These are phyloP conservation scores for Pachyramphus minor DNA, from an alignment of 2,113 vertebrate species.

Conservation along the genomic window DNA sequence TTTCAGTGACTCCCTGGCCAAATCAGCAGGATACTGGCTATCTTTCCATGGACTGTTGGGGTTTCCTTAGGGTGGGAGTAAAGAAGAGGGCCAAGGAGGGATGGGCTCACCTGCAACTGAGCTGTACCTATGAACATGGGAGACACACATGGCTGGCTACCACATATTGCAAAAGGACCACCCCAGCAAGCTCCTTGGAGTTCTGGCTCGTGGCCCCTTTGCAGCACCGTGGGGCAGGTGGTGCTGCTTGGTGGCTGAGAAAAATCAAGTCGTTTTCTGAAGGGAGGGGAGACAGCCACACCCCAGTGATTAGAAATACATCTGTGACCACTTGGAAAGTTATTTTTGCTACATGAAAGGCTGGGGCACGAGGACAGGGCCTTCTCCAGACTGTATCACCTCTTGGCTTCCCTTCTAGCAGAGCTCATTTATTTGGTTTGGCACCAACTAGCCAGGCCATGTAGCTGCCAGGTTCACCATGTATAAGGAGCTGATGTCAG, in stretches of 20 bases:
- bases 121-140: rapidly evolving
- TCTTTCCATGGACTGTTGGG: neutral
- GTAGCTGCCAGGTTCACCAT: constrained; percentile 32
- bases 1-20: neutral
- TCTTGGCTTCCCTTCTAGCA: constrained; percentile 19
- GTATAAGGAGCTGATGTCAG: constrained; percentile 39
- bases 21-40: neutral
- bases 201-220: rapidly evolving
- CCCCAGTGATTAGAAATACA: neutral
- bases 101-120: neutral
- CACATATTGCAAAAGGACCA: rapidly evolving
- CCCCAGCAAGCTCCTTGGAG: neutral
- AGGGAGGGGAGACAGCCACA: neutral
- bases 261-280: neutral
- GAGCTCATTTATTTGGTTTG: constrained; percentile 57
- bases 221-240: rapidly evolving
- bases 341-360: constrained; percentile 41
- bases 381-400: constrained; percentile 25
- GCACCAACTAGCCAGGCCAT: neutral
- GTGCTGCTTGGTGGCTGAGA: neutral
- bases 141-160: neutral
- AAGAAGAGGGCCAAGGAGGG: neutral
- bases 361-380: neutral
- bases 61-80: neutral
- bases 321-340: neutral